phyloP scores from a whole-genome alignment of 2,113 vertebrate genomes.

The Ascaphus truei region DNA sequence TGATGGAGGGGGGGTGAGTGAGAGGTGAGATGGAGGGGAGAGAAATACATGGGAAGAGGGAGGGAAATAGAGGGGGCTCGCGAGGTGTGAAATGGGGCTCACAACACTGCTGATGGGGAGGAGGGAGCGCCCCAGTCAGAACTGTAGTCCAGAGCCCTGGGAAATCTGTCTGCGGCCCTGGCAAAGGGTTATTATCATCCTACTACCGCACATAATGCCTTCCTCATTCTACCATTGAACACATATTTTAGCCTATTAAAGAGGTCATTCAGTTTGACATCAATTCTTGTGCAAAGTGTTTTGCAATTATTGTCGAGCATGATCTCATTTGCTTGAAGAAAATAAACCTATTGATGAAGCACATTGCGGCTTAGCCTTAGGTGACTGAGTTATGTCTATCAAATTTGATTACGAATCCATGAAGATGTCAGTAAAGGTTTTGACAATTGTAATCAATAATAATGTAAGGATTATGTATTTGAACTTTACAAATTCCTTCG shows the following conservation, averaged over 20 bases:
- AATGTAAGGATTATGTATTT: slow-evolving; percentile 17
- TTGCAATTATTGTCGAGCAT: not conserved
- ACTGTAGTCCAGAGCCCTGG: no score
- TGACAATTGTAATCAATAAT: slow-evolving; percentile 29
- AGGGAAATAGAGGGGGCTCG: no score
- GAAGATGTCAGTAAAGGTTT: slow-evolving; percentile 18
- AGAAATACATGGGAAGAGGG: no score
- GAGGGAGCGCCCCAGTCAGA: no score
- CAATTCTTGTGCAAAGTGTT: not conserved
- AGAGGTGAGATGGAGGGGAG: no score
- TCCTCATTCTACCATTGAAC: no score
- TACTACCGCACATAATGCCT: no score
- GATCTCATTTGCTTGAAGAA: not conserved
- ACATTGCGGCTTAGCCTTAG: not conserved
- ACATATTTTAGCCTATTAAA: not conserved
- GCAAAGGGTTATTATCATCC: no score
- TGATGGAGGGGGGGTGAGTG: no score
- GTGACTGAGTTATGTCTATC: slow-evolving; percentile 13
- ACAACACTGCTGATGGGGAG: no score
- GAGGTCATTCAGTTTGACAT: not conserved
- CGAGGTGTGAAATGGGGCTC: no score
- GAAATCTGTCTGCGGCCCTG: no score
- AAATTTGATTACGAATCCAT: slow-evolving; percentile 30
- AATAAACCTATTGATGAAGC: not conserved
- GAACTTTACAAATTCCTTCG: slow-evolving; percentile 11